Conservation (phyloP, 2,113 vertebrate genomes). For the Anseranas semipalmata region DNA sequence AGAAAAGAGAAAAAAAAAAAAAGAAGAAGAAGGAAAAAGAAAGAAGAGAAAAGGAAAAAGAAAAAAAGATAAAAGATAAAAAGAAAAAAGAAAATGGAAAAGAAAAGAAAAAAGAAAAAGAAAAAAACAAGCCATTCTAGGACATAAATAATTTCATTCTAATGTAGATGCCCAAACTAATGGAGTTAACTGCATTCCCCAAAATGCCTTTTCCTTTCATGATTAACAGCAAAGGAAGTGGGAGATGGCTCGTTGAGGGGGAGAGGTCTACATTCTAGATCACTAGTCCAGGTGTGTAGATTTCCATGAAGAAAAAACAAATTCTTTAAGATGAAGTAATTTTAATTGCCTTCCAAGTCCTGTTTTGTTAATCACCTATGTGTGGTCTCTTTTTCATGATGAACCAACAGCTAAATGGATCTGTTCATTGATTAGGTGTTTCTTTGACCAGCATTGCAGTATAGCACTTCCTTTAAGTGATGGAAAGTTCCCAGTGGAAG, state of each 20-base stretch:
- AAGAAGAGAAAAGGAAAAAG: not conserved
- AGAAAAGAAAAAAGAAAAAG: not conserved
- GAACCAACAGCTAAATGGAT: not conserved
- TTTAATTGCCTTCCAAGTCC: not conserved
- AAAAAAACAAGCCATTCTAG: not conserved
- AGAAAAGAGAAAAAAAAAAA: not conserved
- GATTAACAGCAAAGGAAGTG: not conserved
- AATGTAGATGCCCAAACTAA: not conserved
- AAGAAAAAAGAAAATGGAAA: too few species aligned
- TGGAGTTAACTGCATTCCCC: not conserved
- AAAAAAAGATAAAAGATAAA: not conserved
- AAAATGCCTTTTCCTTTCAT: not conserved
- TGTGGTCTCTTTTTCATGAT: not conserved
- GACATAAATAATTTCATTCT: not conserved
- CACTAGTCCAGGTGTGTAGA: not conserved
- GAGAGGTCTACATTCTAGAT: not conserved
- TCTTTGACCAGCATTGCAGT: not conserved
- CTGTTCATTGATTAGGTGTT: not conserved
- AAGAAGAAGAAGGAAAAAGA: too few species aligned
- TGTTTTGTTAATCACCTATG: not conserved
- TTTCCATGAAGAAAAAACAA: not conserved
- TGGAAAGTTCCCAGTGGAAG: not conserved
- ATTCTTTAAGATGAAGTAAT: not conserved
- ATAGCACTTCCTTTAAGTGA: not conserved
- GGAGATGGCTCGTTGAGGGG: not conserved